phyloP scores from a whole-genome alignment of 53 echinoderm and acorn worm species.

The Patiria pectinifera region DNA sequence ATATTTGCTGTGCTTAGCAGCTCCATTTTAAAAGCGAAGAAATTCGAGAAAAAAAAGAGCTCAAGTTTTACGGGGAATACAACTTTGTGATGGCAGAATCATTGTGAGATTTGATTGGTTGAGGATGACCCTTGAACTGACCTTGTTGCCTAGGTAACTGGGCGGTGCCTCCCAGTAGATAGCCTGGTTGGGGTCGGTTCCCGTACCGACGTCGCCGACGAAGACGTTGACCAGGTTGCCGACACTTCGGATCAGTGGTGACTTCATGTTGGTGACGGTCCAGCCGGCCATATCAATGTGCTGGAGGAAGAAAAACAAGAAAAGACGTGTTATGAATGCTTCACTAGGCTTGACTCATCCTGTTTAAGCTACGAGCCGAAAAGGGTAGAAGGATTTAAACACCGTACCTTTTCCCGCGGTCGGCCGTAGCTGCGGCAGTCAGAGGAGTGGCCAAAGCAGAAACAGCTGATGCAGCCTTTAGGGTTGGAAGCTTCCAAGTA shows the following conservation, averaged over 20 bases:
- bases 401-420: constrained; percentile 66
- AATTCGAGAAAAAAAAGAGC: too few relatives aligned
- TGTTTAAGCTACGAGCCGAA: too few relatives aligned
- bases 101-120: background rate
- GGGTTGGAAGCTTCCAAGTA: constrained; percentile 77
- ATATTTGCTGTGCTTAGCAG: too few relatives aligned
- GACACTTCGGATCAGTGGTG: constrained; percentile 37
- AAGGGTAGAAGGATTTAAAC: too few relatives aligned
- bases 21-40: too few relatives aligned
- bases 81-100: background rate
- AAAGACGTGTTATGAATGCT: background rate
- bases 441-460: constrained; percentile 88
- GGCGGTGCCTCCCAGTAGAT: constrained; percentile 89
- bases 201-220: constrained; percentile 60
- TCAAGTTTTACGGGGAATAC: too few relatives aligned
- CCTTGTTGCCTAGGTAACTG: constrained; percentile 80
- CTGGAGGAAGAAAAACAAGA: constrained; percentile 43
- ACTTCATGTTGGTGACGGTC: constrained; percentile 73
- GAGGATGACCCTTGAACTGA: background rate
- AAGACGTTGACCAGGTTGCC: constrained; percentile 70
- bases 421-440: constrained; percentile 82
- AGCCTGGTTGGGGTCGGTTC: constrained; percentile 74
- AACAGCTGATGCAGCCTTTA: constrained; percentile 90
- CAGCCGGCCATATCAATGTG: constrained; percentile 75
- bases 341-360: too few relatives aligned